Base-by-base conservation (phyloP, 2,888 invertebrate species). In the Pseudococcus viburni region DNA sequence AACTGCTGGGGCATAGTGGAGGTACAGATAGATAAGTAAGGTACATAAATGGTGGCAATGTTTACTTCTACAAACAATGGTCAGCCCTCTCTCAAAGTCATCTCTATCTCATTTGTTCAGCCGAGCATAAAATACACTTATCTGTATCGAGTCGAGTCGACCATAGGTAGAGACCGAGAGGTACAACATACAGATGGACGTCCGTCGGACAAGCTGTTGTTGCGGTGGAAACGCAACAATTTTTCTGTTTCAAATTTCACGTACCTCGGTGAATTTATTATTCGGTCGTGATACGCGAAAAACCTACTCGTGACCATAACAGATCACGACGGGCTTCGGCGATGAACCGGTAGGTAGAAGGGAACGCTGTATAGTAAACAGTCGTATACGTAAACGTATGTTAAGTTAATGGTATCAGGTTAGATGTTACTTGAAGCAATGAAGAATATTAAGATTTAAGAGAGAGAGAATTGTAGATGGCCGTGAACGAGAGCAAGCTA, bases 301-400 rank as follows among this genome's bases (percentile, higher is more conserved):
- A 73, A 73, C 73, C 33, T 73, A 73, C 73, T 73, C 73, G 73
- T 73, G 73, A 73, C 73, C 73, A 73, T 73, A 73, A 73, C 73
- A 73, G 73, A 73, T 73, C 73, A 73, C 73, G 73, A 73, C 22
- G 15, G 59, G n/a, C 59, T 46, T 5, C n/a, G n/a, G n/a, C 7
- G 73, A 26, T 26, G 73, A 46, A 46, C 46, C 73, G 26, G 22
- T 26, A 26, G 22, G 26, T 33, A 33, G 26, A 33, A 33, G 26
- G 26, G 22, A 26, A 15, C 33, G 9, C 64, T 64, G 26, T 12
- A 19, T 7, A 73, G 9, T 59, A 59, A 59, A 59, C 26, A 73
- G 26, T 33, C 26, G 26, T 33, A n/a, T n/a, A 33, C 26, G 1
- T 33, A 33, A n/a, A n/a, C n/a, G n/a, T 73, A 39, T 77, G 39